phyloP scores from a whole-genome alignment of 2,888 invertebrate genomes.

The Philaethria dido region DNA sequence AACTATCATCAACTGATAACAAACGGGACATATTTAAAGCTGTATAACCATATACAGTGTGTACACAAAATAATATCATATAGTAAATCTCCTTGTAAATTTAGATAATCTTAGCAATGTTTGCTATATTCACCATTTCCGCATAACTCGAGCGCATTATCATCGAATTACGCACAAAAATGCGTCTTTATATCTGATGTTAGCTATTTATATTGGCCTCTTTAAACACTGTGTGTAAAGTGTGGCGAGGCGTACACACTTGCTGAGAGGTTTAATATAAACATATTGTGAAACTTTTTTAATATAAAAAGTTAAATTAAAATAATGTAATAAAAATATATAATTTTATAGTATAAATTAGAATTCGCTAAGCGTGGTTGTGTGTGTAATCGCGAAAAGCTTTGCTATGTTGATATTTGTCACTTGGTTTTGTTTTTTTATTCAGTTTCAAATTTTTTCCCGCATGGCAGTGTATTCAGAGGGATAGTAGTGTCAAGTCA shows the following conservation, averaged over 20 bases:
- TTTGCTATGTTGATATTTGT: too few species aligned
- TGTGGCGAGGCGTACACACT: too few species aligned
- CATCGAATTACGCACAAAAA: slow-evolving; percentile 40
- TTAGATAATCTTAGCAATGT: slow-evolving; percentile 38
- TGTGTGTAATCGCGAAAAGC: too few species aligned
- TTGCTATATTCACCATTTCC: slow-evolving; percentile 42
- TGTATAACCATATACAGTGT: background rate
- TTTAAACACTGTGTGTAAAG: background rate
- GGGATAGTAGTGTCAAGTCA: too few species aligned
- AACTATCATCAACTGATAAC: background rate
- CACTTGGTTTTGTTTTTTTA: too few species aligned
- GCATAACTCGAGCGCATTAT: slow-evolving; percentile 42
- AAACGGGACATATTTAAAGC: background rate
- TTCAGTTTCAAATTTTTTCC: too few species aligned
- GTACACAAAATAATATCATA: slow-evolving; percentile 2
- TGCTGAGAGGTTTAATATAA: background rate
- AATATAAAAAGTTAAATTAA: too few species aligned
- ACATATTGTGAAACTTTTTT: too few species aligned
- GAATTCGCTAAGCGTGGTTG: too few species aligned
- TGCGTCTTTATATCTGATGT: slow-evolving; percentile 12
- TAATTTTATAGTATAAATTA: too few species aligned
- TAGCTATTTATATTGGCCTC: slow-evolving; percentile 27
- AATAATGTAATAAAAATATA: too few species aligned
- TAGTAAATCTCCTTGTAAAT: slow-evolving; percentile 23
- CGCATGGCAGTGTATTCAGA: too few species aligned